Evolutionary conservation across 2,113 vertebrate genomes (phyloP).

Genomic region (Equus przewalskii): DNA sequence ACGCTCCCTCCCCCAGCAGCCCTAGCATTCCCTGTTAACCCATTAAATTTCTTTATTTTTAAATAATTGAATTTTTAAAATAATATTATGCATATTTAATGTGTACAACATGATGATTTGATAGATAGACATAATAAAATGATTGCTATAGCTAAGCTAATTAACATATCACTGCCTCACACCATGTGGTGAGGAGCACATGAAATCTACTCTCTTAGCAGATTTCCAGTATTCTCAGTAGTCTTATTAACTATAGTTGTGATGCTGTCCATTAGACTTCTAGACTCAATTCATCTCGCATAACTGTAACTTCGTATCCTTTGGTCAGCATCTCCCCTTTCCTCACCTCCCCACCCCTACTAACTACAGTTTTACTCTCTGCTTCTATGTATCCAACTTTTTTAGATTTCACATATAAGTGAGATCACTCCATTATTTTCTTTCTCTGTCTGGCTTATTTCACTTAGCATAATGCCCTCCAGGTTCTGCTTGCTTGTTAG

Average conservation of each 20-base stretch:
- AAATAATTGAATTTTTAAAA: not conserved
- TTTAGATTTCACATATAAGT: not conserved
- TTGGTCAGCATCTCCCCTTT: not conserved
- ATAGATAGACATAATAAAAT: not conserved
- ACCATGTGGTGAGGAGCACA: no score
- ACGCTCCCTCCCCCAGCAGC: rapidly evolving
- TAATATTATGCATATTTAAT: not conserved
- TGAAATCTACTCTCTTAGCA: not conserved
- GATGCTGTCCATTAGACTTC: not conserved
- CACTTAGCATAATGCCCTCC: not conserved
- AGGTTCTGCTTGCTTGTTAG: not conserved
- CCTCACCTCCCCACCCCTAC: not conserved
- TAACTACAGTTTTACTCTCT: not conserved
- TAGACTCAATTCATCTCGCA: not conserved
- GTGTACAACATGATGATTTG: not conserved
- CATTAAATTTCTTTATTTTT: not conserved
- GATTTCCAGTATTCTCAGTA: not conserved
- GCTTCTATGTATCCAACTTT: not conserved
- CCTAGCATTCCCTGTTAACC: not conserved
- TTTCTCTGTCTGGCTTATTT: not conserved
- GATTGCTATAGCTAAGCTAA: no score
- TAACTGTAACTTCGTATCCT: no score
- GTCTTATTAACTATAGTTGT: not conserved
- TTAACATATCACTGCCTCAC: no score
- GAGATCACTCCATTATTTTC: not conserved